Evolutionary conservation across 2,797 vertebrate genomes (phyloP).

Genomic region (Channallabes apus): DNA sequence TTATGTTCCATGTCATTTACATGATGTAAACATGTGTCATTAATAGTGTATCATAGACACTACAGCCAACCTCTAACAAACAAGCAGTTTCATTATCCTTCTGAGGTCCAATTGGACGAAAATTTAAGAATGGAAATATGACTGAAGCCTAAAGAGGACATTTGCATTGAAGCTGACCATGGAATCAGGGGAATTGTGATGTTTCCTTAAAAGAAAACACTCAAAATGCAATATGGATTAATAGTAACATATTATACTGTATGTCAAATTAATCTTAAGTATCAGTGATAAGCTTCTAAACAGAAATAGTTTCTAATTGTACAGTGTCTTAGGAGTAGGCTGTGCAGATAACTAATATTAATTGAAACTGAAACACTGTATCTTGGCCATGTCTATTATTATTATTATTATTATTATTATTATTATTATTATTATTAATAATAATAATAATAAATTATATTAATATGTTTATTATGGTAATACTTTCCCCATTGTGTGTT

Average conservation of each 20-base stretch:
- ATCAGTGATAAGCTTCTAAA: neutral
- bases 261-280: neutral
- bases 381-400: no score
- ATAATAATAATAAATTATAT: no score
- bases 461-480: no score
- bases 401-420: no score
- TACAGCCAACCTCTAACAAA: neutral
- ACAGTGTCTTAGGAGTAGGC: neutral
- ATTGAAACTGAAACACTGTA: no score
- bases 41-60: slow-evolving; percentile 10
- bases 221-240: neutral
- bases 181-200: neutral
- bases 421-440: no score
- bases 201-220: neutral
- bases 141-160: neutral
- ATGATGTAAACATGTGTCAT: slow-evolving; percentile 42
- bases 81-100: slow-evolving; percentile 17
- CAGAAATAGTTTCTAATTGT: neutral
- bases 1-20: slow-evolving; percentile 55
- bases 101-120: neutral
- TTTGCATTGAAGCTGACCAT: neutral
- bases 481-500: no score
- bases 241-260: neutral
- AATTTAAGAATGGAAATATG: neutral
- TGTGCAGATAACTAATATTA: no score